Base-by-base conservation (phyloP, 2,888 invertebrate species). In the Eilema caniola region DNA sequence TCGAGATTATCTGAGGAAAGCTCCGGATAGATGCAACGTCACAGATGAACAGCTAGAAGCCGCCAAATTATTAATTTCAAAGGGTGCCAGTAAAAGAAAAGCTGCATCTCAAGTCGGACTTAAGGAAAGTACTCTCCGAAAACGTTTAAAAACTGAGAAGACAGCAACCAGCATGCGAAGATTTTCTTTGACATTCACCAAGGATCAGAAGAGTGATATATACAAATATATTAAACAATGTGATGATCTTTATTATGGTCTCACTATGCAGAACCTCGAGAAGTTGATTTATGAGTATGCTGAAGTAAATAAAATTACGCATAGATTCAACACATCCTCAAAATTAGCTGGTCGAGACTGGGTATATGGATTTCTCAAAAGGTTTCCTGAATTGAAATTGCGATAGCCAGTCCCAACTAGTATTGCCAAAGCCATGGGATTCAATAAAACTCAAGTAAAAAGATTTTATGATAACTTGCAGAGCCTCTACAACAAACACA, bases 381-480 rank as follows among this genome's bases (percentile, higher is more conserved):
- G 77, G n/a, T 62, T 64, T 62, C 72, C 74, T 65, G 61, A 77
- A 25, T 71, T 78, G 41, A 69, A 61, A 62, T 65, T 77, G 60
- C 70, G 71, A 59, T 72, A 73, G 31, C 67, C 76, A 53, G 64
- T 31, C 31, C 67, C 79, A 23, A 76, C 74, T 53, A 74, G 76
- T 63, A 69, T 77, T 62, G 84, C 80, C 57, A 78, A 83, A 69
- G 81, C 80, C 8, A 83, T 78, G 60, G 83, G 82, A 53, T 86
- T 85, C 64, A 85, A 86, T 77, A 79, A 78, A 78, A 59, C 75
- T 7, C 33, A 33, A 33, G 33, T 33, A 33, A 11, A 33, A 33
- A 33, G 7, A 33, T 33, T 33, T 33, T 33, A 33, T 28, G 28
- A 28, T 28, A 28, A 28, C 28, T 28, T 28, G 28, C 28, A 28